Conservation (phyloP, 2,113 vertebrate genomes). For the Microtus ochrogaster region DNA sequence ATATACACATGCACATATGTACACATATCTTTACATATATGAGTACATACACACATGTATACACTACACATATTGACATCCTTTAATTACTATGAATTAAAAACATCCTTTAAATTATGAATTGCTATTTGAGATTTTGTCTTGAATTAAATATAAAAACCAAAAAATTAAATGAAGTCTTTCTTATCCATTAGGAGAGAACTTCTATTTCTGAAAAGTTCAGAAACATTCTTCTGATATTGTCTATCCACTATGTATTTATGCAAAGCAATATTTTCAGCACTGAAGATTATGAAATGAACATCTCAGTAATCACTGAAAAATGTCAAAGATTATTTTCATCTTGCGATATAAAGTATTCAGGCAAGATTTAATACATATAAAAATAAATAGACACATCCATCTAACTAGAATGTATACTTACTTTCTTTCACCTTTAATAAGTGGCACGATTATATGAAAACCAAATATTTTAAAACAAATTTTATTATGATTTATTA, state of each 20-base stretch:
- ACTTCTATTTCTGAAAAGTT: neutral
- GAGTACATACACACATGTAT: neutral
- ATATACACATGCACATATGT: neutral
- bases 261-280: neutral
- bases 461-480: neutral
- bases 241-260: neutral
- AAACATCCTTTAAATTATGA: neutral
- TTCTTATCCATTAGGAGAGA: neutral
- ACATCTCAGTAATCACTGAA: neutral
- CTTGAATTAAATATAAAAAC: neutral
- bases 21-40: neutral
- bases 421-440: neutral
- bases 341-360: neutral
- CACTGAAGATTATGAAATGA: neutral
- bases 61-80: neutral
- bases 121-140: neutral
- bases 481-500: neutral
- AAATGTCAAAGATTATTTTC: neutral
- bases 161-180: neutral
- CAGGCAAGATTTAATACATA: neutral
- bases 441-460: neutral
- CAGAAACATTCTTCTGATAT: neutral
- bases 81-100: neutral
- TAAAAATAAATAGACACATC: neutral
- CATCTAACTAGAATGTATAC: no score